Evolutionary conservation across 2,888 invertebrate species (phyloP).

Genomic region (Julus scandinavius): DNA sequence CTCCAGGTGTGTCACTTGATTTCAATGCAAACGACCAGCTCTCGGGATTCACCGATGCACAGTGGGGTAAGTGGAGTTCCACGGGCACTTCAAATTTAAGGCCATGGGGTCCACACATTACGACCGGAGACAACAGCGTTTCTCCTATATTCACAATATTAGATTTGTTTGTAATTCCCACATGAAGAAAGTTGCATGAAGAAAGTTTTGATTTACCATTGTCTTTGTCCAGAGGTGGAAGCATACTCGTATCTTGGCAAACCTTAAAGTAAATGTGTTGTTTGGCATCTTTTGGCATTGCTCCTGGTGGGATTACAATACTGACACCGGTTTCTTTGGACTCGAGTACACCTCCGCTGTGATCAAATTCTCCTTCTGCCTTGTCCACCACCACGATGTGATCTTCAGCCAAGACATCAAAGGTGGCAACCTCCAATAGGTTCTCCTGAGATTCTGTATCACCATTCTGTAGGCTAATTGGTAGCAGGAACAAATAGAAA

Average conservation of each 20-base stretch:
- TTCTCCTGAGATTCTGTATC: constrained; percentile 48
- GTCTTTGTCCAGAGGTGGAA: constrained; percentile 87
- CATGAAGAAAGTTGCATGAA: background rate
- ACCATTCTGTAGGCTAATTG: constrained; percentile 34
- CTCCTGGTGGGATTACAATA: constrained; percentile 87
- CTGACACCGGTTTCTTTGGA: constrained; percentile 92
- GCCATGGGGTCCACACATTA: constrained; percentile 96
- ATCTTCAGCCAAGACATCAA: constrained; percentile 52
- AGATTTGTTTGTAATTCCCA: background rate
- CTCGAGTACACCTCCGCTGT: constrained; percentile 82
- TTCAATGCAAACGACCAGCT: constrained; percentile 70
- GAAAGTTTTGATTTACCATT: constrained; percentile 74
- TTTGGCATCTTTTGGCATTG: constrained; percentile 81
- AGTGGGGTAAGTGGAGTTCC: constrained; percentile 87
- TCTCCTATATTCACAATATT: constrained; percentile 75
- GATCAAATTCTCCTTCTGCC: constrained; percentile 74
- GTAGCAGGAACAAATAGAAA: background rate
- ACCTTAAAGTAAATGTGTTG: constrained; percentile 93
- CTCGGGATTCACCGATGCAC: constrained; percentile 67
- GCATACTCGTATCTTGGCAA: constrained; percentile 75
- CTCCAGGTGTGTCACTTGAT: constrained; percentile 61
- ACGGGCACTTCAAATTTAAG: constrained; percentile 89
- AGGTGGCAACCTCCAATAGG: constrained; percentile 48
- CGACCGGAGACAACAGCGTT: constrained; percentile 91
- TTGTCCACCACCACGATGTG: constrained; percentile 59